Evolutionary conservation across 2,888 invertebrate species (phyloP), one percentile per base, ranked within the genome.

Genomic region (Pteria penguin): DNA sequence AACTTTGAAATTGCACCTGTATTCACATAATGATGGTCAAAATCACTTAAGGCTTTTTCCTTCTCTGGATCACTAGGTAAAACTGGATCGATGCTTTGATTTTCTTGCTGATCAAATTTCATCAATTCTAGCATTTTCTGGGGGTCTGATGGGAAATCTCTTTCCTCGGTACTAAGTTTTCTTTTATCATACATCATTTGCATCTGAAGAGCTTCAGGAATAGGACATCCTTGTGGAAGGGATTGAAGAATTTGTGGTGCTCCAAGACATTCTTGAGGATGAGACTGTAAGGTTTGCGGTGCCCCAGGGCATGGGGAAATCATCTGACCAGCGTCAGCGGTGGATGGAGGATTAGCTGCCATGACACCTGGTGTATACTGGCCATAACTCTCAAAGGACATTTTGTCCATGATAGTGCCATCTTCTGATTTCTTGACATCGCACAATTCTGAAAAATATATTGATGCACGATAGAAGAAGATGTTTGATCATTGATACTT

Each of bases 201-300:
- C 11, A 86, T 74, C 22, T 69, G 72, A 31, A 85, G 77, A 1
- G 86, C 66, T 22, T 80, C 81, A 22, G 86, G 84, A 5, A 84
- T 33, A 8, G 80, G 81, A 29, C 75, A 60, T 18, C 74, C 78
- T 66, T 32, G 45, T 14, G 45, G 45, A 45, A 45, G 45, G 18
- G 45, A 45, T 1, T 45, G 8, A 14, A 45, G 45, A 4, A 60
- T 60, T 26, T 60, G 26, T 26, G 60, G 60, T n/a, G 27, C 60
- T 24, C 22, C 60, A n/a, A n/a, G n/a, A n/a, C n/a, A n/a, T n/a
- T n/a, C n/a, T n/a, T n/a, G n/a, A n/a, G n/a, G n/a, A n/a, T n/a
- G n/a, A n/a, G n/a, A n/a, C n/a, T n/a, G n/a, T n/a, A n/a, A n/a
- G 18, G 24, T 26, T 14, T 18, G 18, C 27, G 60, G 60, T 26